Percentiles rank a stretch among this genome's conserved stretches.
These are phyloP conservation scores for Hyphantria cunea DNA, from an alignment of 1,140 invertebrate species.

Conservation along the genomic window DNA sequence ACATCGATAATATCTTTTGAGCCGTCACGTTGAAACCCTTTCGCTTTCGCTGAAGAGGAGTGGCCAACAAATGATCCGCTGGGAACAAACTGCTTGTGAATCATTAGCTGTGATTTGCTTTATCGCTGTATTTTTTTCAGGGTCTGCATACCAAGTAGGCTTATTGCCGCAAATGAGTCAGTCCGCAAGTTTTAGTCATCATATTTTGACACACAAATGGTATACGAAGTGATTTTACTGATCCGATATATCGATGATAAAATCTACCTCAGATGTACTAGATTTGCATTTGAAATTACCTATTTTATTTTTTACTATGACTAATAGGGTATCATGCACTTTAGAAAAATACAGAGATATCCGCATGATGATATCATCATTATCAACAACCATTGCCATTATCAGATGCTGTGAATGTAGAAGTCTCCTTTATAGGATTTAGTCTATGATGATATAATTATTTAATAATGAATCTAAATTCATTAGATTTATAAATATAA, in stretches of 20 bases:
- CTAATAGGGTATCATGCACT: too few relatives aligned
- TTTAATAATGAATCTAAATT: too few relatives aligned
- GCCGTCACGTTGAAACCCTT: slow-evolving; percentile 42
- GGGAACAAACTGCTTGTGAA: slow-evolving; percentile 52
- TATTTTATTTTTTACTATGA: background rate
- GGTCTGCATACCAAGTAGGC: slow-evolving; percentile 60
- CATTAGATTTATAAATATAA: too few relatives aligned
- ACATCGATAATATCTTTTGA: slow-evolving; percentile 50
- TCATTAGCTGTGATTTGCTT: slow-evolving; percentile 67
- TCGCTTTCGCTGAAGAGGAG: slow-evolving; percentile 43
- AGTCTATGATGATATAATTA: too few relatives aligned
- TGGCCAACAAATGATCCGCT: slow-evolving; percentile 40
- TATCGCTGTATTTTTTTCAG: slow-evolving; percentile 48
- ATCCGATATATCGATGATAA: background rate
- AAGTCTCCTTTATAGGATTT: too few relatives aligned
- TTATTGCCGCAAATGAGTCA: slow-evolving; percentile 37
- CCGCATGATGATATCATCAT: too few relatives aligned
- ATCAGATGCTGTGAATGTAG: too few relatives aligned
- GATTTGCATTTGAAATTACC: background rate
- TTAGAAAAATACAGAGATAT: too few relatives aligned
- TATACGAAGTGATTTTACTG: background rate
- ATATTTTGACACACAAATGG: background rate
- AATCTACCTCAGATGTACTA: background rate
- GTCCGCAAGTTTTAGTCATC: slow-evolving; percentile 24
- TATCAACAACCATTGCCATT: too few relatives aligned